Evolutionary conservation across 2,888 invertebrate genomes (phyloP).

Genomic region (Cantharis nigra): DNA sequence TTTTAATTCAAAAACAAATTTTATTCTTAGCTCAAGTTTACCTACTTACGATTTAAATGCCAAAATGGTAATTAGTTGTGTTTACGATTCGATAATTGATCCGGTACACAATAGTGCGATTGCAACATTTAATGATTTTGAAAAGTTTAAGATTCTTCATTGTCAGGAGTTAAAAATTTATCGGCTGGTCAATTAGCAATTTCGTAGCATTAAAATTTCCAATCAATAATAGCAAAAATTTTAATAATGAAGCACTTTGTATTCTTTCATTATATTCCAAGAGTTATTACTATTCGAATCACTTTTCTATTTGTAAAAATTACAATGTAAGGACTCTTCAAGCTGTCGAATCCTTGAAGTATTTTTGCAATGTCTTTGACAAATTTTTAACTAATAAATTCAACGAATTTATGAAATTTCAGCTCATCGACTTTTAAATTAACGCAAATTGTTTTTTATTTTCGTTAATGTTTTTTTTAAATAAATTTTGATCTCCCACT

Average conservation of each 20-base stretch:
- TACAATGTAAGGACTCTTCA: neutral
- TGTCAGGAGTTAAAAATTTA: neutral
- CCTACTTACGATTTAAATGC: conserved; percentile 11
- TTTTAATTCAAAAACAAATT: neutral
- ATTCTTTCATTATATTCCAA: neutral
- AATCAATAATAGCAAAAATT: neutral
- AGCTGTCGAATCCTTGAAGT: neutral
- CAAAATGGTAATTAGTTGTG: conserved; percentile 1
- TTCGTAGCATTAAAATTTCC: neutral
- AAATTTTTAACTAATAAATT: neutral
- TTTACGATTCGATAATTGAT: neutral
- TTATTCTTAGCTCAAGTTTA: conserved; percentile 5
- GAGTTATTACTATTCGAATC: neutral
- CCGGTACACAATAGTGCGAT: neutral
- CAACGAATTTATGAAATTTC: neutral
- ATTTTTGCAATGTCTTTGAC: neutral
- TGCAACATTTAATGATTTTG: neutral
- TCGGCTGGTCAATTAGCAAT: neutral
- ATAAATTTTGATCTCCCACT: neutral
- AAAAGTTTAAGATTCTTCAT: neutral
- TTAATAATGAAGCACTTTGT: neutral
- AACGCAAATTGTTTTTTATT: neutral
- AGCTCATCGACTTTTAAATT: neutral
- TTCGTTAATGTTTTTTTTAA: neutral
- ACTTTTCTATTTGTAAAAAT: neutral